Conservation (phyloP, 64 coral and sea anemone species). For the Stichodactyla mertensii region DNA sequence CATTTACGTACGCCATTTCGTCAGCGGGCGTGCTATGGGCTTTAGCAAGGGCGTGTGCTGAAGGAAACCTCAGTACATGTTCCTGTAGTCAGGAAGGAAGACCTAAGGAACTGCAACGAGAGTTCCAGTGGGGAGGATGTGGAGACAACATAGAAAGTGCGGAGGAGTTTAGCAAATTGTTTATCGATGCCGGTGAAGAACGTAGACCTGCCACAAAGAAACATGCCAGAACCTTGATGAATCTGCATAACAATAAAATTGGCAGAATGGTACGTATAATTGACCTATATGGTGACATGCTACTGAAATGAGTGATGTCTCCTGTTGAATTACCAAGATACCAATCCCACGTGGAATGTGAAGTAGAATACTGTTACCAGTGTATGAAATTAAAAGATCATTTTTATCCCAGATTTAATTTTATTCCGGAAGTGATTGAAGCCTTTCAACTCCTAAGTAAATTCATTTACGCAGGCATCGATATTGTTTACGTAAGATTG, state of each 20-base stretch:
- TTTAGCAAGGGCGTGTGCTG: slow-evolving; percentile 59
- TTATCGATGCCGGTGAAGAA: slow-evolving; percentile 43
- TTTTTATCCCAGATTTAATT: too few relatives aligned
- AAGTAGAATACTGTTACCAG: background rate
- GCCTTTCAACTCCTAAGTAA: background rate
- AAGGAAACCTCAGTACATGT: slow-evolving; percentile 66
- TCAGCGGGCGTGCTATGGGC: slow-evolving; percentile 66
- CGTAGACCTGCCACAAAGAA: background rate
- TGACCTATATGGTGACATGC: background rate
- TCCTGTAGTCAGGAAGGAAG: slow-evolving; percentile 32
- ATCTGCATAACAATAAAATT: slow-evolving; percentile 71
- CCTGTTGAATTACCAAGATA: background rate
- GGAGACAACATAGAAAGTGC: slow-evolving; percentile 53
- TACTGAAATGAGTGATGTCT: background rate
- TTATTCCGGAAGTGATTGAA: background rate
- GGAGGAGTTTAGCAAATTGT: slow-evolving; percentile 16
- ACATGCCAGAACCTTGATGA: slow-evolving; percentile 48
- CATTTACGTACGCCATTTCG: slow-evolving; percentile 70
- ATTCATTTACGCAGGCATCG: background rate
- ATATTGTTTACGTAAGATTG: background rate
- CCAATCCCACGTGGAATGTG: background rate
- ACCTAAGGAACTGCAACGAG: slow-evolving; percentile 1
- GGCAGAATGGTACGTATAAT: slow-evolving; percentile 59
- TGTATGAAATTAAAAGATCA: background rate
- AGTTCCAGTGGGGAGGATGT: slow-evolving; percentile 48